phyloP scores from a whole-genome alignment of 2,888 invertebrate species.

The Synergus itoensis region DNA sequence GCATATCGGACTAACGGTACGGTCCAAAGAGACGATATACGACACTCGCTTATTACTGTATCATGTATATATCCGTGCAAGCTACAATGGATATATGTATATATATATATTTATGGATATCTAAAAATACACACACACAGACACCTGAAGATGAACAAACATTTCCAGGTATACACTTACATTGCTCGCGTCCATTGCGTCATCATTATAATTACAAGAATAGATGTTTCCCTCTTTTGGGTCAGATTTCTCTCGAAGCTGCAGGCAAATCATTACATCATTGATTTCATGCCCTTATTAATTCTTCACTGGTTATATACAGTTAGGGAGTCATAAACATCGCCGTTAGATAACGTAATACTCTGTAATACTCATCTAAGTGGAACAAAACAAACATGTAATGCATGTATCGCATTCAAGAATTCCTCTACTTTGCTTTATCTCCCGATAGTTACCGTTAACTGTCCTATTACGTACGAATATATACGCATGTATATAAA shows the following conservation, averaged over 20 bases:
- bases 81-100: conserved; percentile 41
- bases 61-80: conserved; percentile 43
- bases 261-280: neutral
- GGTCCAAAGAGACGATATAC: conserved; percentile 48
- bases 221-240: too few relatives aligned
- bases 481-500: neutral
- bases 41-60: conserved; percentile 45
- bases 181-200: conserved; percentile 3
- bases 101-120: neutral
- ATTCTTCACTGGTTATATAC: conserved; percentile 5
- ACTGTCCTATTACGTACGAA: conserved; percentile 14
- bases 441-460: conserved; percentile 42
- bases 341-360: conserved; percentile 24
- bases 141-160: too few relatives aligned
- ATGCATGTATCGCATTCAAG: conserved; percentile 28
- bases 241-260: neutral
- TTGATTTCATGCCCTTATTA: neutral
- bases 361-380: neutral
- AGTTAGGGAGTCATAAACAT: conserved; percentile 29
- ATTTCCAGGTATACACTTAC: neutral
- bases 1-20: conserved; percentile 57
- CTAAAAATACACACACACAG: too few relatives aligned
- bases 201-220: conserved; percentile 1
- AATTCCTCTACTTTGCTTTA: conserved; percentile 15
- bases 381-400: conserved; percentile 38